Evolutionary conservation across 92 coral and sea anemone genomes (phyloP).

Genomic region (Phenganax marumi): DNA sequence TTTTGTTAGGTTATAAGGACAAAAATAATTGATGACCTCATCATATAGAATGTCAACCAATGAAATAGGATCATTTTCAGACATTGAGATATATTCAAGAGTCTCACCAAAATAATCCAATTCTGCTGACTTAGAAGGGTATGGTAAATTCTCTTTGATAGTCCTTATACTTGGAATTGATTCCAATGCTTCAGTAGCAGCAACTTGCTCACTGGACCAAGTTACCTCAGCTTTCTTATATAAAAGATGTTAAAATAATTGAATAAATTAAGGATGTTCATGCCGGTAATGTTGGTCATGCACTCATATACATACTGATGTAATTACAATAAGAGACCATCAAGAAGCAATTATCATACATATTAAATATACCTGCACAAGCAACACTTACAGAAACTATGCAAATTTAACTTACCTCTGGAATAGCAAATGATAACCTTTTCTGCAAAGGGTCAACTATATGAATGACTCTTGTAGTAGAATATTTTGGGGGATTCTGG

Average conservation of each 20-base stretch:
- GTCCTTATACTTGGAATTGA: not conserved
- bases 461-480: too few relatives aligned
- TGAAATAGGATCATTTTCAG: constrained; percentile 19
- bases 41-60: not conserved
- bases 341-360: not conserved
- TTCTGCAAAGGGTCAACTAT: constrained; percentile 33
- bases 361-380: not conserved
- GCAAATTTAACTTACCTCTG: constrained; percentile 15
- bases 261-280: too few relatives aligned
- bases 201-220: too few relatives aligned
- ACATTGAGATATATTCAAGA: constrained; percentile 1
- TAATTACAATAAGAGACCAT: not conserved
- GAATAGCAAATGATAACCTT: constrained; percentile 14
- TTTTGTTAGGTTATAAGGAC: not conserved
- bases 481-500: too few relatives aligned
- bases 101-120: constrained; percentile 5
- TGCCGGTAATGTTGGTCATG: too few relatives aligned
- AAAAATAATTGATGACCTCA: not conserved
- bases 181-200: too few relatives aligned
- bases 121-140: not conserved
- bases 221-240: not conserved
- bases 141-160: not conserved
- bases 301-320: not conserved
- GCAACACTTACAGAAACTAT: not conserved
- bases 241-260: constrained; percentile 2